A percentile compares a stretch with the other conserved stretches of the same genome.
phyloP scores from a whole-genome alignment of 2,888 invertebrate species.

The Malthinus seriepunctatus region DNA sequence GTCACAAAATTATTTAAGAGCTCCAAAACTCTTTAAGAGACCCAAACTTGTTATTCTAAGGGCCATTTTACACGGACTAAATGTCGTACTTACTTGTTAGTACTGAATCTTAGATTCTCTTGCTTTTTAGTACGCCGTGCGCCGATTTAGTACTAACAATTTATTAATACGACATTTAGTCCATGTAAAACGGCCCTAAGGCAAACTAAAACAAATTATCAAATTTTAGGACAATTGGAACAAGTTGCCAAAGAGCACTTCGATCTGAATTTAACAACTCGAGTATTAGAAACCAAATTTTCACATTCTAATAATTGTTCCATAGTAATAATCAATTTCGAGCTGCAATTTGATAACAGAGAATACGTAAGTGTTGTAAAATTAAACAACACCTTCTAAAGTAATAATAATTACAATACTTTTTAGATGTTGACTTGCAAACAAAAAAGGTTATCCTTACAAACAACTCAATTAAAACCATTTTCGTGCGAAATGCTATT shows the following conservation, averaged over 20 bases:
- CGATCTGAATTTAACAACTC: slow-evolving; percentile 70
- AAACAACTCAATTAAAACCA: slow-evolving; percentile 56
- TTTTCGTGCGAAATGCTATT: slow-evolving; percentile 74
- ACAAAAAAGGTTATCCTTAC: slow-evolving; percentile 44
- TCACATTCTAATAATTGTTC: slow-evolving; percentile 55
- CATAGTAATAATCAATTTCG: slow-evolving; percentile 65
- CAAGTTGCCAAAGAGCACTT: slow-evolving; percentile 87
- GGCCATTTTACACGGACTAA: too few relatives aligned
- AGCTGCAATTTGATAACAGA: slow-evolving; percentile 85
- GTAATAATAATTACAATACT: neutral
- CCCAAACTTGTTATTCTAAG: too few relatives aligned
- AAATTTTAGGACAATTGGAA: slow-evolving; percentile 74
- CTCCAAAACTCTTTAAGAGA: too few relatives aligned
- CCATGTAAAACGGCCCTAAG: too few relatives aligned
- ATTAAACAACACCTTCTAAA: neutral
- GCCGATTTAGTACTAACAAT: too few relatives aligned
- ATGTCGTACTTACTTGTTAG: too few relatives aligned
- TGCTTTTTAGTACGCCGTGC: too few relatives aligned
- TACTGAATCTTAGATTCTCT: too few relatives aligned
- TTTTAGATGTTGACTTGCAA: slow-evolving; percentile 45
- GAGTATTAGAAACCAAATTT: slow-evolving; percentile 69
- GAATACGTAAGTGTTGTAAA: slow-evolving; percentile 65
- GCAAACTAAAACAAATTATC: neutral
- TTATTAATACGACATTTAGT: too few relatives aligned
- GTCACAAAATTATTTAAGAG: too few relatives aligned